These are phyloP conservation scores for Xiphophorus couchianus DNA, from an alignment of 2,113 vertebrate species.

Conservation along the genomic window DNA sequence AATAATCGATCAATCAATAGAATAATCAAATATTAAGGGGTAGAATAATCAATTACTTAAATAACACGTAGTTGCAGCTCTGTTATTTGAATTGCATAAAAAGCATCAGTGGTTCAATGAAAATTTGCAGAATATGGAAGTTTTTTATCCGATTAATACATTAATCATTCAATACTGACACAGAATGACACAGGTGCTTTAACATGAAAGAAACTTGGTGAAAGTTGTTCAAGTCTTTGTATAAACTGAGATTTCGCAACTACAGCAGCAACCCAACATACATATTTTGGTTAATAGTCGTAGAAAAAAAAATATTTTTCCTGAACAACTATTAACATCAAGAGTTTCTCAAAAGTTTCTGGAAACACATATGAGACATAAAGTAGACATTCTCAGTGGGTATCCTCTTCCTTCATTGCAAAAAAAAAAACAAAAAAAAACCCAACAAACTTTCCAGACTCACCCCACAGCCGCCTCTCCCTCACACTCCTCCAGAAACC, in stretches of 20 bases:
- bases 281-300: not conserved
- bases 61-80: no score
- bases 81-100: no score
- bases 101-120: no score
- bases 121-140: no score
- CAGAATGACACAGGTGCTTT: no score
- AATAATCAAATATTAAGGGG: no score
- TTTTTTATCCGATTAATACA: no score
- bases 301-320: not conserved
- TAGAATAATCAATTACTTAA: no score
- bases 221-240: not conserved
- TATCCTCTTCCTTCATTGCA: not conserved
- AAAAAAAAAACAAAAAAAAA: not conserved
- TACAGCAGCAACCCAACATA: not conserved
- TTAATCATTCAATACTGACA: no score
- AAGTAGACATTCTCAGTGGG: not conserved
- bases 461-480: slow-evolving; percentile 84
- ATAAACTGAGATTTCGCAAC: not conserved
- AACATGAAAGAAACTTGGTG: not conserved
- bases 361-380: not conserved
- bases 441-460: slow-evolving; percentile 19
- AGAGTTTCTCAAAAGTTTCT: not conserved
- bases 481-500: slow-evolving; percentile 84
- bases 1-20: no score
- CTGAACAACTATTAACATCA: not conserved